A percentile compares a stretch with the other conserved stretches of the same genome.
phyloP scores from a whole-genome alignment of 53 echinoderm and acorn worm genomes.

The Apostichopus leukothele region DNA sequence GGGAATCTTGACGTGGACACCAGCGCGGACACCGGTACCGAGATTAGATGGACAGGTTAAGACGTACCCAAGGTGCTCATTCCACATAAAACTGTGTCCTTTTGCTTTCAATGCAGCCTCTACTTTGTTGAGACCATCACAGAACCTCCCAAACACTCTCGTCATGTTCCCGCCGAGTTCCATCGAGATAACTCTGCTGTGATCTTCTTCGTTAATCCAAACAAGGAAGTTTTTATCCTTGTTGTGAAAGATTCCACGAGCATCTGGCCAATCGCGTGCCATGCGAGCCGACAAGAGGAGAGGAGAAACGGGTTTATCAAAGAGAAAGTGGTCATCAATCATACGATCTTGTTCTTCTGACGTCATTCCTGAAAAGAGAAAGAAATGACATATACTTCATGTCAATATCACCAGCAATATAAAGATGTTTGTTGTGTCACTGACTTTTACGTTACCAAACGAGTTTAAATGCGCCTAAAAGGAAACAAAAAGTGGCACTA shows the following conservation, averaged over 20 bases:
- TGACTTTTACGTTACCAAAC: too few species aligned
- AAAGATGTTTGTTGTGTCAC: too few species aligned
- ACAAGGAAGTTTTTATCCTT: constrained; percentile 90
- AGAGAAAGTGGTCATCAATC: constrained; percentile 92
- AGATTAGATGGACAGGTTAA: constrained; percentile 84
- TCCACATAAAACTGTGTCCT: constrained; percentile 79
- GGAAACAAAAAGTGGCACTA: too few species aligned
- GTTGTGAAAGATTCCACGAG: constrained; percentile 91
- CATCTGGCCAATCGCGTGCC: constrained; percentile 98
- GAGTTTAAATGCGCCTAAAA: too few species aligned
- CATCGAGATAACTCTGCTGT: constrained; percentile 85
- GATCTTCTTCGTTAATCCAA: constrained; percentile 98
- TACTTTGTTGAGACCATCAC: constrained; percentile 70
- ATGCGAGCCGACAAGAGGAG: constrained; percentile 76
- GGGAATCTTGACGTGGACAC: constrained; percentile 79
- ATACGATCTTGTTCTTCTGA: constrained; percentile 79
- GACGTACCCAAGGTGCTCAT: constrained; percentile 79
- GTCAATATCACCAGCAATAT: too few species aligned
- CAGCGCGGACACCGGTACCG: constrained; percentile 81
- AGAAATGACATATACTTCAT: too few species aligned
- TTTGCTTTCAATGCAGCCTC: constrained; percentile 59
- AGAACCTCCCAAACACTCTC: constrained; percentile 72
- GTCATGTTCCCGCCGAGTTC: constrained; percentile 79
- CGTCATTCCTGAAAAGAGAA: constrained; percentile 66
- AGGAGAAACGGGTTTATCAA: constrained; percentile 95